These are phyloP conservation scores for Clistopyga incitator DNA, from an alignment of 2,888 invertebrate species.

Conservation along the genomic window DNA sequence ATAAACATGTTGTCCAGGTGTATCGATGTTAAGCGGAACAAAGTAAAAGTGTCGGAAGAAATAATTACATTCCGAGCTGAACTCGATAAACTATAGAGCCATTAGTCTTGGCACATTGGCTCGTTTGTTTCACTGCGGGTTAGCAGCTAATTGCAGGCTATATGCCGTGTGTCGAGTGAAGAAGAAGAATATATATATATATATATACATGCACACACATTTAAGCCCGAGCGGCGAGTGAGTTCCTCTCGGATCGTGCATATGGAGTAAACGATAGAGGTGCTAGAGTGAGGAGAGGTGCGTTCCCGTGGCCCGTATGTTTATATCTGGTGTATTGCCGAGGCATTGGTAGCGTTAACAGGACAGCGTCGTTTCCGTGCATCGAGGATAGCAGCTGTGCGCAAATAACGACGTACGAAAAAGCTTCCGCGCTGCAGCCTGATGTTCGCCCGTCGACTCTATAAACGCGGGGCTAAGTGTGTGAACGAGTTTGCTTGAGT, in stretches of 20 bases:
- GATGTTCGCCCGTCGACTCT: not conserved
- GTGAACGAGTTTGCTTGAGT: slow-evolving; percentile 5
- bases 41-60: slow-evolving; percentile 4
- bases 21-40: not conserved
- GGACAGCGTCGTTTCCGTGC: slow-evolving; percentile 2
- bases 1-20: slow-evolving; percentile 15
- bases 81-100: slow-evolving; percentile 49
- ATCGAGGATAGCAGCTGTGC: slow-evolving; percentile 44
- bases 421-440: slow-evolving; percentile 47
- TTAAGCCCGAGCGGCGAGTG: not conserved
- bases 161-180: slow-evolving; percentile 16
- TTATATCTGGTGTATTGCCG: not conserved
- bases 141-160: slow-evolving; percentile 54
- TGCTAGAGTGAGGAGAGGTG: no score
- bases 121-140: slow-evolving; percentile 58
- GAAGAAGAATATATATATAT: no score
- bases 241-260: slow-evolving; percentile 6
- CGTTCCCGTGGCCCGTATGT: slow-evolving; percentile 10
- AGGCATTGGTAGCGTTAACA: slow-evolving; percentile 9
- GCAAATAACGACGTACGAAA: slow-evolving; percentile 46
- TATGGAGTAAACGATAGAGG: not conserved
- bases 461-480: not conserved
- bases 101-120: slow-evolving; percentile 58
- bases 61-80: slow-evolving; percentile 45
- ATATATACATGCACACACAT: not conserved